Percentiles rank a stretch among this genome's conserved stretches.
Conservation (phyloP, 2,797 vertebrate species). For the Pipistrellus pygmaeus region DNA sequence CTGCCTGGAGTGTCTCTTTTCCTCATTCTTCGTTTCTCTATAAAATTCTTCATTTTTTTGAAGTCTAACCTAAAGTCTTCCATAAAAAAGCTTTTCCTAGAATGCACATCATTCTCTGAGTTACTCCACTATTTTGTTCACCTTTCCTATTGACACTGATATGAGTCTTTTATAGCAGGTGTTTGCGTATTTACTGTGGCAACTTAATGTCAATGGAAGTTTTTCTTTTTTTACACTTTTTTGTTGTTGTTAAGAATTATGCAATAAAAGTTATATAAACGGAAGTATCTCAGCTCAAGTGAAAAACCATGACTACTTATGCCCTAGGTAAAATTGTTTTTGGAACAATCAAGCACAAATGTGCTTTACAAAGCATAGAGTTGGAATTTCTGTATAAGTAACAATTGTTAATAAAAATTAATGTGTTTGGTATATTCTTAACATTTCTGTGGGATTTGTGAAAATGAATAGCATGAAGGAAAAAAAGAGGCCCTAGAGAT, state of each 20-base stretch:
- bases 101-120: background rate
- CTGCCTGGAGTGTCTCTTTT: background rate
- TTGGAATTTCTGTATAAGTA: background rate
- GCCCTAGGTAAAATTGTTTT: background rate
- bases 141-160: background rate
- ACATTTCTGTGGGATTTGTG: background rate
- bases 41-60: background rate
- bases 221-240: background rate
- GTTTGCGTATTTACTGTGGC: background rate
- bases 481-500: background rate
- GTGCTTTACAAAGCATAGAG: background rate
- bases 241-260: background rate
- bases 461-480: background rate
- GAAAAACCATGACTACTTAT: background rate
- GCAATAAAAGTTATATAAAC: background rate
- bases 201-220: background rate
- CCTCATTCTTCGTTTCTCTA: background rate
- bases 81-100: background rate
- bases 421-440: background rate
- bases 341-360: background rate
- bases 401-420: background rate
- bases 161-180: background rate
- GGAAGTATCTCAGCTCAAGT: background rate
- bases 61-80: background rate
- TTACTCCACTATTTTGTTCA: background rate